phyloP scores from a whole-genome alignment of 1,140 invertebrate species.

The Trichogramma pretiosum region DNA sequence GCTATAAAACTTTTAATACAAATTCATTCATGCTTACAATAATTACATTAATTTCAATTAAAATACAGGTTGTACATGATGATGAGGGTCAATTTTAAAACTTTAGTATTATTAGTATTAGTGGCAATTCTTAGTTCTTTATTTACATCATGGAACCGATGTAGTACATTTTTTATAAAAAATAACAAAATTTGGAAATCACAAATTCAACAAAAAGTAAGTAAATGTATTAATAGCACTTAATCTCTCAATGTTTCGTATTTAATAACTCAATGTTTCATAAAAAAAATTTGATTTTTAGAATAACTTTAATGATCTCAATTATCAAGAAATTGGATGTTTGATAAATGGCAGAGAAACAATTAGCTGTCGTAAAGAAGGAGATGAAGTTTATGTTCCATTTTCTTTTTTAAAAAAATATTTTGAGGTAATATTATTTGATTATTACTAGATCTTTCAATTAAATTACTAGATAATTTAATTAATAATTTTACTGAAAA shows the following conservation, averaged over 20 bases:
- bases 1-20: too few relatives aligned
- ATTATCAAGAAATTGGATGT: slow-evolving; percentile 75
- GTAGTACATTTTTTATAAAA: slow-evolving; percentile 33
- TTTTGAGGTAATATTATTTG: slow-evolving; percentile 66
- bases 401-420: slow-evolving; percentile 90
- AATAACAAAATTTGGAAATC: slow-evolving; percentile 41
- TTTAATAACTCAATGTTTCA: slow-evolving; percentile 2
- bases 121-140: slow-evolving; percentile 39
- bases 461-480: not conserved
- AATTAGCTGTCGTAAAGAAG: slow-evolving; percentile 73
- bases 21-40: too few relatives aligned
- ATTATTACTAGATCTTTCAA: slow-evolving; percentile 5
- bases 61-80: slow-evolving; percentile 38
- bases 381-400: slow-evolving; percentile 82
- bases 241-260: not conserved
- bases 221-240: too few relatives aligned
- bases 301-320: slow-evolving; percentile 35
- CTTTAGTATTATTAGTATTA: slow-evolving; percentile 35
- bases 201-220: slow-evolving; percentile 47
- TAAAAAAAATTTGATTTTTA: slow-evolving; percentile 18
- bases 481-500: not conserved
- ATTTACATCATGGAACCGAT: slow-evolving; percentile 42
- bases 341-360: slow-evolving; percentile 82
- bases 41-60: too few relatives aligned
- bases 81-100: slow-evolving; percentile 45